Base-by-base conservation (phyloP, 2,113 vertebrate species). In the Calidris pugnax region DNA sequence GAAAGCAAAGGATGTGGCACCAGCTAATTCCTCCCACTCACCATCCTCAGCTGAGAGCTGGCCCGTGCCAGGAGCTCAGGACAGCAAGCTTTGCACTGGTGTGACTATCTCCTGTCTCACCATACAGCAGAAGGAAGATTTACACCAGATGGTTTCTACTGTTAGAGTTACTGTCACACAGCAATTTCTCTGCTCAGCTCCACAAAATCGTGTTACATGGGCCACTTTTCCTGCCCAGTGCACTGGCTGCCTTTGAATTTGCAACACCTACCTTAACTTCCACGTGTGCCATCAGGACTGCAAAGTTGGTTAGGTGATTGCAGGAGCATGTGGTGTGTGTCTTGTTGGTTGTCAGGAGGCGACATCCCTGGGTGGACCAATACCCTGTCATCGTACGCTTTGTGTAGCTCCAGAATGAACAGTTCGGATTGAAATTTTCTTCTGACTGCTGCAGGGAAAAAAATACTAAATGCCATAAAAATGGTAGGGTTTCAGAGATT, bases 381-480 rank as follows among this genome's bases (percentile, higher is more conserved):
- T 98, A 99, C 20, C 99, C 99, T 3, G 98, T 99, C 99, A 99
- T 99, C 27, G 98, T 99, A 73, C 98, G 98, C 95, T 99, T 99
- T 24, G 99, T 99, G 95, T 99, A 99, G 95, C 99, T 99, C 99
- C 99, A 99, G 97, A 99, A 99, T 0, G 99, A 99, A 98, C 99
- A 99, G 97, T 99, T 99, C 10, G 99, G 99, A 97, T 99, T 99
- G 98, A 99, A 99, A 98, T 99, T 99, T 97, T 99, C 99, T 94
- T 99, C 98, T 8, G 99, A 99, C 88, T 99, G 99, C 99, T 99
- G 98, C 12, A 86, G 59, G 51, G 21, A 84, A 96, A 76, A 92
- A 92, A 81, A 92, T 79, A 95, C 92, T 93, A 97, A 92, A 97
- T 78, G 66, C 64, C 97, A 80, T 95, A 97, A 93, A 67, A 96